Evolutionary conservation across 2,113 vertebrate species (phyloP).

Genomic region (Emberiza fucata): DNA sequence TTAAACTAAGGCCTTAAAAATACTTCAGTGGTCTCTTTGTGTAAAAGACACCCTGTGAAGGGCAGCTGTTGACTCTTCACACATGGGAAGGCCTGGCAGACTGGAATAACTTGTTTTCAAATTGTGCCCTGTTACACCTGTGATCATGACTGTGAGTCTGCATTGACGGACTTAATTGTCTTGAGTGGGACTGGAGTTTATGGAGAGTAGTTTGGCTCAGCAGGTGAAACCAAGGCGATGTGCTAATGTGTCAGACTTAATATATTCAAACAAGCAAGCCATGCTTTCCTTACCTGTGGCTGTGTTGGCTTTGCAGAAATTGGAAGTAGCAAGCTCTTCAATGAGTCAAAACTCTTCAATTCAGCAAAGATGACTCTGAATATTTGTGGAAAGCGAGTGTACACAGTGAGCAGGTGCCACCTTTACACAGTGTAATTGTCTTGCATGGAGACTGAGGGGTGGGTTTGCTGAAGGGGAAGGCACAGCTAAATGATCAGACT

Average conservation of each 20-base stretch:
- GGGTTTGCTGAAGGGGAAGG: not conserved
- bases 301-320: not conserved
- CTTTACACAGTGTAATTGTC: not conserved
- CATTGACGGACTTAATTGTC: not conserved
- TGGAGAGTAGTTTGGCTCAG: not conserved
- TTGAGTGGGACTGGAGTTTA: not conserved
- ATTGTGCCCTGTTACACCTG: not conserved
- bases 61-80: not conserved
- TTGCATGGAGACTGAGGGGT: not conserved
- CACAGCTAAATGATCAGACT: not conserved
- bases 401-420: not conserved
- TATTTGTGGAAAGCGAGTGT: rapidly evolving
- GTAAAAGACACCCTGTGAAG: not conserved
- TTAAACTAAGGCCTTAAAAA: not conserved
- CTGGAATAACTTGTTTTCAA: not conserved
- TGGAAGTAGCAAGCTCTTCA: not conserved
- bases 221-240: not conserved
- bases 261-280: not conserved
- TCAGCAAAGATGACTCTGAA: not conserved
- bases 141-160: not conserved
- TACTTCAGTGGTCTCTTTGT: not conserved
- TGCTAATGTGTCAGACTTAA: not conserved
- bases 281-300: rapidly evolving
- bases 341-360: rapidly evolving
- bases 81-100: not conserved